Evolutionary conservation across 2,113 vertebrate species (phyloP), one percentile per base, ranked within the genome.

Genomic region (Atrichornis clamosus): DNA sequence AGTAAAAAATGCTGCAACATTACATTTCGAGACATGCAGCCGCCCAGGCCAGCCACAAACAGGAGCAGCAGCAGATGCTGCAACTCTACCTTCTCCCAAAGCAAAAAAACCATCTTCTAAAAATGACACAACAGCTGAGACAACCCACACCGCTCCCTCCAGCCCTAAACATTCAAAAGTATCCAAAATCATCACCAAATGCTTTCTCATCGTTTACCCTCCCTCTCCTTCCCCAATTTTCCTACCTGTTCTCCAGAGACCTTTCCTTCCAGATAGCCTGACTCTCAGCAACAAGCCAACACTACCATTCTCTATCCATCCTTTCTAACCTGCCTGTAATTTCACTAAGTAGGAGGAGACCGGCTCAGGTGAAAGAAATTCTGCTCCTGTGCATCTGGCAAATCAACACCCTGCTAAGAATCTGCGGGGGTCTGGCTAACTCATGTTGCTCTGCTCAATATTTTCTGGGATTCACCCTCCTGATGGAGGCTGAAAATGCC

Each of bases 221-320:
- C 35, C 20, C 21, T 13, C 11, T 23, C 30, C 26, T 35, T 53
- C 5, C 3, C 21, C 56, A 55, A 0, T 17, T 72, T 86, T 24
- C 69, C 23, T 84, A 74, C 55, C 60, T 91, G 23, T 32, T 80
- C n/a, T 82, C 41, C n/a, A 68, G 18, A 13, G 4, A 8, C 24
- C 5, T 3, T 5, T 85, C 18, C 22, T 8, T 5, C 33, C 28
- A 13, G 5, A 4, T 14, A 65, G 5, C 6, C 8, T 9, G 0
- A 1, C 17, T 53, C 37, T 16, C 32, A 44, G 39, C 39, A 64
- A 0, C 4, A 4, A 8, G 8, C 9, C 47, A 49, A 7, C 3
- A 4, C 18, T 1, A 0, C 9, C 15, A 0, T 33, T 11, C 33
- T 30, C 60, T 32, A 60, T 2, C 21, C 30, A 89, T 2, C 4